A percentile compares a stretch with the other conserved stretches of the same genome.
These are phyloP conservation scores for Ploceus nigricollis DNA, from an alignment of 2,113 vertebrate genomes.

Conservation along the genomic window DNA sequence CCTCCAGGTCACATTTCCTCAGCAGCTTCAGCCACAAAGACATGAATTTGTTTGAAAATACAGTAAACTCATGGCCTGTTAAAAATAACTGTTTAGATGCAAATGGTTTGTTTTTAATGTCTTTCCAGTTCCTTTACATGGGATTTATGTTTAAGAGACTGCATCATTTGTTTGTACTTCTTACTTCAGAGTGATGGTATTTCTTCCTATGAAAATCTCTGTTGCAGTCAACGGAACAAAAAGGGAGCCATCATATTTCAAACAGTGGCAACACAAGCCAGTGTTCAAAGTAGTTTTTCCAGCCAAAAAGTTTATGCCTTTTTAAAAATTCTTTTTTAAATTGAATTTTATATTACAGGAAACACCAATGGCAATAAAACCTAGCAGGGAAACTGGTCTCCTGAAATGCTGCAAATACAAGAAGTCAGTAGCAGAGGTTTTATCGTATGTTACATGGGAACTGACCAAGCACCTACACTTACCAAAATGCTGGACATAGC, in stretches of 20 bases:
- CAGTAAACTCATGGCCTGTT: conserved; percentile 16
- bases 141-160: conserved; percentile 11
- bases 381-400: neutral
- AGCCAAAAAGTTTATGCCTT: neutral
- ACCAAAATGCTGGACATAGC: neutral
- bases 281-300: neutral
- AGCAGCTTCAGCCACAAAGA: neutral
- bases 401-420: neutral
- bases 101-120: conserved; percentile 30
- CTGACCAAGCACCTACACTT: neutral
- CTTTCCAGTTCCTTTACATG: conserved; percentile 1
- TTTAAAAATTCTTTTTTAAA: neutral
- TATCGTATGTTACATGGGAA: accelerated
- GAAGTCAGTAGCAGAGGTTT: neutral
- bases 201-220: conserved; percentile 3
- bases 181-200: neutral
- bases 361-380: neutral
- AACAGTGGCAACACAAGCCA: neutral
- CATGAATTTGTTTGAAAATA: conserved; percentile 24
- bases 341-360: neutral
- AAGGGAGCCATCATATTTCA: neutral
- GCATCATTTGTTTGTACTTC: conserved; percentile 41
- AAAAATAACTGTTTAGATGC: conserved; percentile 47
- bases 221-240: neutral
- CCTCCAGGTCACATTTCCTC: neutral